These are phyloP conservation scores for Phenganax marumi DNA, from an alignment of 92 coral and sea anemone species.

Conservation along the genomic window DNA sequence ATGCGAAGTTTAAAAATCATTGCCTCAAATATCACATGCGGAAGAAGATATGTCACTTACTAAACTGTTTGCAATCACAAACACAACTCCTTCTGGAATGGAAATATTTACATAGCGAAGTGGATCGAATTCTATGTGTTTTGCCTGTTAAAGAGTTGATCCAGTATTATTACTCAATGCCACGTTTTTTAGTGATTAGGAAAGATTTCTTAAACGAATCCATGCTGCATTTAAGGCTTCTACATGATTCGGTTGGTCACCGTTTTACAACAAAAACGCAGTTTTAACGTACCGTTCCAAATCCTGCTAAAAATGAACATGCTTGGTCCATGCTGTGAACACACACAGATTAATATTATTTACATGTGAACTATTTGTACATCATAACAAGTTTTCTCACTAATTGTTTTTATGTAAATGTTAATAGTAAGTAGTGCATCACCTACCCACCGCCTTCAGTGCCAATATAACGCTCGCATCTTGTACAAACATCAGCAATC, in stretches of 20 bases:
- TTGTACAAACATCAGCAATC: constrained; percentile 91
- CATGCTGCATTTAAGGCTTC: no score
- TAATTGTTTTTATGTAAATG: no score
- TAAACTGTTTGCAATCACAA: constrained; percentile 93
- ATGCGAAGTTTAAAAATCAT: no score
- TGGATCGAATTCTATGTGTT: constrained; percentile 93
- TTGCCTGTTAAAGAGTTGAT: constrained; percentile 60
- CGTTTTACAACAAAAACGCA: no score
- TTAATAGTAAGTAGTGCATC: background rate
- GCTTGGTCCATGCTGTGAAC: constrained; percentile 85
- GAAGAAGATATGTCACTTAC: constrained; percentile 50
- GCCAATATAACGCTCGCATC: constrained; percentile 90
- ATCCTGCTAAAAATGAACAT: constrained; percentile 85
- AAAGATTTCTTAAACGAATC: no score
- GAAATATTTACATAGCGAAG: constrained; percentile 69
- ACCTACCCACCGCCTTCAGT: constrained; percentile 99
- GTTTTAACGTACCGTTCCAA: constrained; percentile 71
- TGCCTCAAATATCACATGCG: no score
- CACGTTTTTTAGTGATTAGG: no score
- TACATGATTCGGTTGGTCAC: no score
- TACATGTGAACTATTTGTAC: background rate
- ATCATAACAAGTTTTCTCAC: no score
- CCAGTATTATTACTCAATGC: no score
- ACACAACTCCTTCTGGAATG: constrained; percentile 88
- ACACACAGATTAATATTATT: background rate